A percentile compares a stretch with the other conserved stretches of the same genome.
Conservation (phyloP, 2,888 invertebrate species). For the Argyresthia goedartella region DNA sequence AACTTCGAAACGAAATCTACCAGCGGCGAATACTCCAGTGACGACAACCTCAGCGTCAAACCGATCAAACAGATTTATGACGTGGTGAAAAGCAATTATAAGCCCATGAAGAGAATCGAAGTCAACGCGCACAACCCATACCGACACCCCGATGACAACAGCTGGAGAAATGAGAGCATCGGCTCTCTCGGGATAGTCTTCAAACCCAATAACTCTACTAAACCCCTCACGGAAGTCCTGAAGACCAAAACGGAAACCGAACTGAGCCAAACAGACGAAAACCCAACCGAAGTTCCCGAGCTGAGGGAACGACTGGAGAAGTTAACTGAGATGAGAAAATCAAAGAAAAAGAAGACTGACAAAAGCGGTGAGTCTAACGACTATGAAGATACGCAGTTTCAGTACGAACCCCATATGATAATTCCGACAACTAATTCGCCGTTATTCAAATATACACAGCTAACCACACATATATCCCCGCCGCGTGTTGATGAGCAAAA, state of each 20-base stretch:
- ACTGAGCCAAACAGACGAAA: slow-evolving; percentile 31
- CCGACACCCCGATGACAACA: slow-evolving; percentile 57
- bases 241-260: slow-evolving; percentile 57
- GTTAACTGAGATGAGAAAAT: slow-evolving; percentile 50
- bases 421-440: too few relatives aligned
- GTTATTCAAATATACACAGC: too few relatives aligned
- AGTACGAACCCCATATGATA: too few relatives aligned
- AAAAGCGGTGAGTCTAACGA: slow-evolving; percentile 22
- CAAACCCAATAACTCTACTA: slow-evolving; percentile 55
- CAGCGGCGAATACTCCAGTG: slow-evolving; percentile 5
- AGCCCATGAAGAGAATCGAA: slow-evolving; percentile 52
- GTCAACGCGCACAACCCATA: slow-evolving; percentile 43
- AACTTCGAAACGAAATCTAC: not conserved
- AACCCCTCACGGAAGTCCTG: slow-evolving; percentile 53
- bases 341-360: slow-evolving; percentile 45
- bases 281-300: slow-evolving; percentile 38
- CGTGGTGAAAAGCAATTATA: slow-evolving; percentile 45
- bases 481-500: too few relatives aligned
- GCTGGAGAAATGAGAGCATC: slow-evolving; percentile 62
- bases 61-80: slow-evolving; percentile 37
- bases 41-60: slow-evolving; percentile 29
- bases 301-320: slow-evolving; percentile 50
- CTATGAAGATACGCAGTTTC: slow-evolving; percentile 10
- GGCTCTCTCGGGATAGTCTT: slow-evolving; percentile 60
- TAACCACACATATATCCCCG: too few relatives aligned